A percentile compares a stretch with the other conserved stretches of the same genome.
Evolutionary conservation across 2,888 invertebrate species (phyloP).

Genomic region (Criorhina ranunculi): DNA sequence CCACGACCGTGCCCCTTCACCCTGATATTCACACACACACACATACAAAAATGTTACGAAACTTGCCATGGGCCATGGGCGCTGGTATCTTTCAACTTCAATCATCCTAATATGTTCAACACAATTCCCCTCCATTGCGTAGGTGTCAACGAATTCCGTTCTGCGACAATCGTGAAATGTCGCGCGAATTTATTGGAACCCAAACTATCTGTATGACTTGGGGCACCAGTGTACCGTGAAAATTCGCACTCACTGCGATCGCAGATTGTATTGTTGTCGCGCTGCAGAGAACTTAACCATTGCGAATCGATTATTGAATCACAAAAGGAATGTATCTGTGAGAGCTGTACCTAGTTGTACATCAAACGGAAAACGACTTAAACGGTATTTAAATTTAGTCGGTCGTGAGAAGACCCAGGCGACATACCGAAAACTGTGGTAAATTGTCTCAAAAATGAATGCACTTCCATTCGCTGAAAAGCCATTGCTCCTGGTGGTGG

Average conservation of each 20-base stretch:
- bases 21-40: constrained; percentile 61
- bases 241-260: constrained; percentile 71
- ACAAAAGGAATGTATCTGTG: constrained; percentile 62
- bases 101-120: constrained; percentile 66
- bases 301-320: constrained; percentile 75
- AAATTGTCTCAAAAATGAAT: constrained; percentile 64
- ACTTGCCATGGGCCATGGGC: constrained; percentile 29
- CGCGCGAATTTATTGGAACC: constrained; percentile 69
- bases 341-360: constrained; percentile 9
- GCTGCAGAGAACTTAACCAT: constrained; percentile 64
- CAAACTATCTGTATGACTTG: constrained; percentile 42
- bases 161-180: constrained; percentile 75
- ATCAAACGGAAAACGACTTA: constrained; percentile 56
- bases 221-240: constrained; percentile 66
- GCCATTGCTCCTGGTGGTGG: constrained; percentile 51
- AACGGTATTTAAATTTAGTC: constrained; percentile 72
- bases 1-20: constrained; percentile 58
- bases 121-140: constrained; percentile 56
- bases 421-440: constrained; percentile 52
- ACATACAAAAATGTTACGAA: constrained; percentile 21
- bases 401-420: constrained; percentile 76
- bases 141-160: constrained; percentile 73
- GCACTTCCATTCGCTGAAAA: constrained; percentile 21
- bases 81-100: constrained; percentile 53
- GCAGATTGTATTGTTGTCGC: constrained; percentile 70